Evolutionary conservation across 2,797 vertebrate genomes (phyloP).

Genomic region (Carapus acus): DNA sequence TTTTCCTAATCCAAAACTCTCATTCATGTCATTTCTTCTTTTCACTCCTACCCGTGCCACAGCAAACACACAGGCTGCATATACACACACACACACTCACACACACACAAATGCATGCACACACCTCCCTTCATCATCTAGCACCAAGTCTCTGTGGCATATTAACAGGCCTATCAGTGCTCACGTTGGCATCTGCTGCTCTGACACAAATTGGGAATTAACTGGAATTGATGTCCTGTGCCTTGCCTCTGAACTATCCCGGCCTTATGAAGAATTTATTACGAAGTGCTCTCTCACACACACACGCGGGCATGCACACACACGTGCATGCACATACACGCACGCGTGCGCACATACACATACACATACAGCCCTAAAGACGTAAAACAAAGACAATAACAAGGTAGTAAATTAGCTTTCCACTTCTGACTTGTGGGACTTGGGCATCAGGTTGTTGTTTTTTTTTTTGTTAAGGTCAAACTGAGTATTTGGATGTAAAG

Average conservation of each 20-base stretch:
- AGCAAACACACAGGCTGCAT: too few relatives aligned
- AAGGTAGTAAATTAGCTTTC: slow-evolving; percentile 45
- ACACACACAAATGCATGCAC: too few relatives aligned
- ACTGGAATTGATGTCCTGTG: slow-evolving; percentile 98
- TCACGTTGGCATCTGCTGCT: slow-evolving; percentile 95
- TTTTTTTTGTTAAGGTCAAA: slow-evolving; percentile 40
- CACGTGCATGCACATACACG: background rate
- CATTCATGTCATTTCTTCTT: background rate
- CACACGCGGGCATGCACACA: too few relatives aligned
- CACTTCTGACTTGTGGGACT: slow-evolving; percentile 23
- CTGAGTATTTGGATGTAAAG: background rate
- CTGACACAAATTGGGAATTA: slow-evolving; percentile 99
- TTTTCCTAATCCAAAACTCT: too few relatives aligned
- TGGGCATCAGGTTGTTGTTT: slow-evolving; percentile 21
- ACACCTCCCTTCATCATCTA: background rate
- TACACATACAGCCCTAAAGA: slow-evolving; percentile 1
- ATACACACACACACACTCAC: too few relatives aligned
- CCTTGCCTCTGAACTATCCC: slow-evolving; percentile 91
- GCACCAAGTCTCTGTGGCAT: slow-evolving; percentile 67
- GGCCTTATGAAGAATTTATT: slow-evolving; percentile 82
- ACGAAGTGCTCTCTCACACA: slow-evolving; percentile 1
- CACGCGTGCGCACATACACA: background rate
- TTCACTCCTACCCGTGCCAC: background rate
- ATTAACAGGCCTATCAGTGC: slow-evolving; percentile 95
- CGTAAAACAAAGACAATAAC: slow-evolving; percentile 33